Conservation (phyloP, 2,888 invertebrate species). For the Rotaria magnacalcarata region DNA sequence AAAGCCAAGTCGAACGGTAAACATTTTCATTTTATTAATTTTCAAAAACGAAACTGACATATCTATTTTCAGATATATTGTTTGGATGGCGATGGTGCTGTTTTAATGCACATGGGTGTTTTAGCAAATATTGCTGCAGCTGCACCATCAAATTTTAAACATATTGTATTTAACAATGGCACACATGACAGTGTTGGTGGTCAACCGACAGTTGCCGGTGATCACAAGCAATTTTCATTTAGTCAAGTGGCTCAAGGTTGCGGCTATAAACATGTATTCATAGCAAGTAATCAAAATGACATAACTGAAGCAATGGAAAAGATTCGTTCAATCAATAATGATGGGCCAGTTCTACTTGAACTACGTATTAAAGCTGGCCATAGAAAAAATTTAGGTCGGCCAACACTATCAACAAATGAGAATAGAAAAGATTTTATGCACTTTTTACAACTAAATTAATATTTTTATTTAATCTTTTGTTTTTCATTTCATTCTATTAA, state of each 20-base stretch:
- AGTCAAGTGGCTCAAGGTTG: constrained; percentile 35
- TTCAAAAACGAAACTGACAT: neutral
- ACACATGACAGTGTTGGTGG: constrained; percentile 61
- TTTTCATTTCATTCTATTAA: neutral
- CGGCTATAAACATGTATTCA: constrained; percentile 41
- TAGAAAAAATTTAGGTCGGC: constrained; percentile 58
- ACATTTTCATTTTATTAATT: neutral
- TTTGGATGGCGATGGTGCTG: constrained; percentile 60
- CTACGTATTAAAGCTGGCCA: constrained; percentile 56
- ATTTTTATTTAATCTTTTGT: neutral
- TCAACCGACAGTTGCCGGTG: constrained; percentile 55
- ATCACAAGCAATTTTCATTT: constrained; percentile 39
- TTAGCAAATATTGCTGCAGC: constrained; percentile 58
- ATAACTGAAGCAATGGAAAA: constrained; percentile 51
- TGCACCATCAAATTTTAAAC: constrained; percentile 57
- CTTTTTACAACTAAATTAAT: constrained; percentile 53
- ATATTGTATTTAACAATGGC: constrained; percentile 60
- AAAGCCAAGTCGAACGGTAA: constrained; percentile 56
- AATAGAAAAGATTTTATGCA: constrained; percentile 61
- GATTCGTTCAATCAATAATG: constrained; percentile 49
- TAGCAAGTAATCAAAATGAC: constrained; percentile 50
- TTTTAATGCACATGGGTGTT: constrained; percentile 61
- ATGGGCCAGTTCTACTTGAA: constrained; percentile 59
- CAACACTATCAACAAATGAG: constrained; percentile 59
- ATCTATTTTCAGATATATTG: constrained; percentile 53